Conservation (phyloP, 2,797 vertebrate species). For the Acipenser oxyrinchus region DNA sequence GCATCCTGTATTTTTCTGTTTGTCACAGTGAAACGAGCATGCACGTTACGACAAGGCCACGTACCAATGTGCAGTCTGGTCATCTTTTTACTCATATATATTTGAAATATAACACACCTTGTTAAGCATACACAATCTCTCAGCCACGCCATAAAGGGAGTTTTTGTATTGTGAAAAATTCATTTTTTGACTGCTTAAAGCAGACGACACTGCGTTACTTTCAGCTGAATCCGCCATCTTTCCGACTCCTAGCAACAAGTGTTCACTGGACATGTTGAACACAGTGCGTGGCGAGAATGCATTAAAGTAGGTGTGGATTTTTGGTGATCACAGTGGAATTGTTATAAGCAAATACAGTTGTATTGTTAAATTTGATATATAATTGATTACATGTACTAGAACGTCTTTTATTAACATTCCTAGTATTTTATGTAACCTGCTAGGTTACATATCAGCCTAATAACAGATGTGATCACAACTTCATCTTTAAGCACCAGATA, state of each 20-base stretch:
- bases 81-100: too few relatives aligned
- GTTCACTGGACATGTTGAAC: neutral
- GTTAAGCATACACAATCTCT: constrained; percentile 10
- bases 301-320: constrained; percentile 14
- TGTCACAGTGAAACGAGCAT: too few relatives aligned
- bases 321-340: neutral
- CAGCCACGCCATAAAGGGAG: constrained; percentile 12
- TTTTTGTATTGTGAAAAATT: constrained; percentile 17
- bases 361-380: too few relatives aligned
- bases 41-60: too few relatives aligned
- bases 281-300: neutral
- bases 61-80: too few relatives aligned
- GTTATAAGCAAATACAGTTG: neutral
- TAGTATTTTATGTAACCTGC: too few relatives aligned
- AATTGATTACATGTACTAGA: too few relatives aligned
- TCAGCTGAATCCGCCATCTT: neutral
- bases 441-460: constrained; percentile 77
- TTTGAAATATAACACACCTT: constrained; percentile 4
- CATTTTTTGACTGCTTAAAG: neutral
- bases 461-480: neutral
- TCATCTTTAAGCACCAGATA: neutral
- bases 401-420: too few relatives aligned
- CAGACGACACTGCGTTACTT: neutral
- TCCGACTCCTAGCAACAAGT: neutral
- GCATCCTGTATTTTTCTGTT: too few relatives aligned